phyloP scores from a whole-genome alignment of 1,140 invertebrate genomes.

The Bombus haemorrhoidalis region DNA sequence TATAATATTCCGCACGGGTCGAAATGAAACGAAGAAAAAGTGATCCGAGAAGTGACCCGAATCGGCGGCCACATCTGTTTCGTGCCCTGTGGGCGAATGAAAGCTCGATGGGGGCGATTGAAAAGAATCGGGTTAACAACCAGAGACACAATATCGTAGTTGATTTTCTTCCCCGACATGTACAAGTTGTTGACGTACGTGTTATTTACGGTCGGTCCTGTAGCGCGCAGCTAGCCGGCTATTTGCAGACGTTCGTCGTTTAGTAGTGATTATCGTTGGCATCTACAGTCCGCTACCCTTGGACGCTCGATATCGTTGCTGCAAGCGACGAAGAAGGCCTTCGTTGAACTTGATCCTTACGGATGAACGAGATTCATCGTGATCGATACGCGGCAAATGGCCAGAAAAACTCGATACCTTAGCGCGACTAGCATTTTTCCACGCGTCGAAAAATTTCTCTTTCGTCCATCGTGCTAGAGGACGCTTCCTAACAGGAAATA shows the following conservation, averaged over 20 bases:
- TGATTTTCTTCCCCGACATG: neutral
- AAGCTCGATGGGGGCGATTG: neutral
- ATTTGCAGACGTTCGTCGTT: slow-evolving; percentile 56
- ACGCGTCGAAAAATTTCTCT: neutral
- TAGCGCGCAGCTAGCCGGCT: slow-evolving; percentile 8
- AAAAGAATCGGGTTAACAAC: slow-evolving; percentile 39
- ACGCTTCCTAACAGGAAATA: neutral
- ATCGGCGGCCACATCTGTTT: slow-evolving; percentile 14
- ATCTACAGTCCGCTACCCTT: slow-evolving; percentile 30
- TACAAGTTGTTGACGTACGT: neutral
- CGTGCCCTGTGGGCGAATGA: neutral
- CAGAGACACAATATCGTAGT: neutral
- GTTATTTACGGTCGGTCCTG: slow-evolving; percentile 42
- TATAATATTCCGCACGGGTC: neutral
- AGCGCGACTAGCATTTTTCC: neutral
- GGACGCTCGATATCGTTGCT: slow-evolving; percentile 36
- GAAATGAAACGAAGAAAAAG: neutral
- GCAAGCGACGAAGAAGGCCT: slow-evolving; percentile 32
- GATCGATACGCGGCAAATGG: slow-evolving; percentile 57
- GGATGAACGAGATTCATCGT: slow-evolving; percentile 48
- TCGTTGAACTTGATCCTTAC: slow-evolving; percentile 65
- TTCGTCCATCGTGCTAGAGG: neutral
- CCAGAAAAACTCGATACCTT: slow-evolving; percentile 35
- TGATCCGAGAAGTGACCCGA: neutral
- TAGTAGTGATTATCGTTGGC: slow-evolving; percentile 57